Conservation (phyloP, 2,797 vertebrate species). For the Dendrocincla fuliginosa region DNA sequence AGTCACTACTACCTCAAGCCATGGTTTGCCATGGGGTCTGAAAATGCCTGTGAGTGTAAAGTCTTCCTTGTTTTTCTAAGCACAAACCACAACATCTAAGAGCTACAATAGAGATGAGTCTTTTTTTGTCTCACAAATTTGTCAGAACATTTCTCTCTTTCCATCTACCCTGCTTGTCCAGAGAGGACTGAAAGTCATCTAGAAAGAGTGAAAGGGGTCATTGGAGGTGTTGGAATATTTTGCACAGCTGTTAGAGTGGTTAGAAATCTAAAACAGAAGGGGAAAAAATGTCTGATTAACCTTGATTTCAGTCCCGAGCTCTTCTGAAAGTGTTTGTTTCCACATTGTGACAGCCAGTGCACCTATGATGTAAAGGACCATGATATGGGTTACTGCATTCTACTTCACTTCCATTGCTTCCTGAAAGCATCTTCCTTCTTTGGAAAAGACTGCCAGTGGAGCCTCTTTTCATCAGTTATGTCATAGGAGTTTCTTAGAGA, state of each 20-base stretch:
- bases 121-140: not conserved
- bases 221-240: not conserved
- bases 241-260: not conserved
- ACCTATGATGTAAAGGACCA: not conserved
- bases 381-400: not conserved
- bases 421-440: not conserved
- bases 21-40: not conserved
- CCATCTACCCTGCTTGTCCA: not conserved
- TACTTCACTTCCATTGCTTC: not conserved
- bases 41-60: not conserved
- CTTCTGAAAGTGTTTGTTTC: not conserved
- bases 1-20: not conserved
- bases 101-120: not conserved
- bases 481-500: slow-evolving; percentile 42
- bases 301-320: not conserved
- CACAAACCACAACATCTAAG: not conserved
- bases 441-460: not conserved
- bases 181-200: not conserved
- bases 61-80: not conserved
- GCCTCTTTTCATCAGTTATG: slow-evolving; percentile 8
- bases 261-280: not conserved
- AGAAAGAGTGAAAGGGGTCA: not conserved
- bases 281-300: not conserved
- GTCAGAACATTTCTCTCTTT: not conserved
- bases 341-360: not conserved